These are phyloP conservation scores for Thymelicus sylvestris DNA, from an alignment of 2,888 invertebrate genomes.

Conservation along the genomic window DNA sequence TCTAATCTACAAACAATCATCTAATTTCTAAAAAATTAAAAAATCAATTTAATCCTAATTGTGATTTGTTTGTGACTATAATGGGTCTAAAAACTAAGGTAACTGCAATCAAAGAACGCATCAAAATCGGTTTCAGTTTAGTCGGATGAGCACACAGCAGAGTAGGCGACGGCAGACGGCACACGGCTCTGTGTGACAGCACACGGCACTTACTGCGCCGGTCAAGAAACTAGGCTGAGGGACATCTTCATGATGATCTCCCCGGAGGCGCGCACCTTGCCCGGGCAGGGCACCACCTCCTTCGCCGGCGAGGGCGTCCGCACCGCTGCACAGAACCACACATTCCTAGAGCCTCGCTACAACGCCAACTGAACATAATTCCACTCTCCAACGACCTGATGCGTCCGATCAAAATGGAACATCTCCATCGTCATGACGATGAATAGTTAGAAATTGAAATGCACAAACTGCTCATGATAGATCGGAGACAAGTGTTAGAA, in stretches of 20 bases:
- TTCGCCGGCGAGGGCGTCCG: slow-evolving; percentile 56
- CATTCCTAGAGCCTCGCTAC: slow-evolving; percentile 41
- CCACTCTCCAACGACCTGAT: background rate
- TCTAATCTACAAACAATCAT: slow-evolving; percentile 11
- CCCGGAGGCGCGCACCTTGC: slow-evolving; percentile 69
- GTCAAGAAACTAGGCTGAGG: slow-evolving; percentile 62
- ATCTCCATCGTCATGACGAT: background rate
- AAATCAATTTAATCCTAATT: background rate
- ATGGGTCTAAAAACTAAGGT: slow-evolving; percentile 8
- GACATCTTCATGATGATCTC: slow-evolving; percentile 62
- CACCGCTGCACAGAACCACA: slow-evolving; percentile 59
- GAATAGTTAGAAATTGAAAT: slow-evolving; percentile 2
- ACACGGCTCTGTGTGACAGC: slow-evolving; percentile 36
- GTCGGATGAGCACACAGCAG: slow-evolving; percentile 44
- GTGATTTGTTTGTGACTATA: background rate
- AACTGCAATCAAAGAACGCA: background rate
- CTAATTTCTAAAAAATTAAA: background rate
- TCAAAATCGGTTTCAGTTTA: background rate
- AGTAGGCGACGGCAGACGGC: slow-evolving; percentile 11
- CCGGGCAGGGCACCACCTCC: slow-evolving; percentile 75
- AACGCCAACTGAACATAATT: background rate
- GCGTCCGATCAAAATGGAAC: background rate
- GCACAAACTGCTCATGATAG: background rate
- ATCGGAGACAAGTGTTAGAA: background rate
- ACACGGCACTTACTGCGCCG: slow-evolving; percentile 63